phyloP scores from a whole-genome alignment of 2,797 vertebrate genomes.

The Iguana delicatissima region DNA sequence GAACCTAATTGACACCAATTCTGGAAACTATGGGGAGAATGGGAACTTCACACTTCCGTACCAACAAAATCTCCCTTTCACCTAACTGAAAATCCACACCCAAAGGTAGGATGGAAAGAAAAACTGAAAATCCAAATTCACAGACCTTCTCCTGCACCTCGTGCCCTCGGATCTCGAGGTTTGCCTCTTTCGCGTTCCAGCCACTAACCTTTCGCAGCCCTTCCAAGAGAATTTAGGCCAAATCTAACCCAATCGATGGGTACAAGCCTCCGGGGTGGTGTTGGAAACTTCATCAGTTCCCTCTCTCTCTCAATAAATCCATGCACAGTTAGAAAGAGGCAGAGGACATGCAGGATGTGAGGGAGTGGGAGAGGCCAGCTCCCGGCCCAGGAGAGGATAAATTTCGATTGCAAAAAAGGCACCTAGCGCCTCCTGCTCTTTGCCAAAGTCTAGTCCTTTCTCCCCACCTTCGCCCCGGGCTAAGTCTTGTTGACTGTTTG shows the following conservation, averaged over 20 bases:
- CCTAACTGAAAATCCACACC: neutral
- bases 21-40: neutral
- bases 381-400: neutral
- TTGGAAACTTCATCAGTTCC: neutral
- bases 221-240: slow-evolving; percentile 7
- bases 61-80: neutral
- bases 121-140: neutral
- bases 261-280: neutral
- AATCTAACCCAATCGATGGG: neutral
- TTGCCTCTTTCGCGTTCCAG: neutral
- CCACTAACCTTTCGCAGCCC: neutral
- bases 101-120: too few species aligned
- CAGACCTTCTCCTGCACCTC: fast-evolving
- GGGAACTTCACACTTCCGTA: neutral
- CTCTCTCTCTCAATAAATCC: neutral
- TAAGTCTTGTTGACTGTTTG: neutral
- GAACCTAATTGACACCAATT: neutral
- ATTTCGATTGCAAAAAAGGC: neutral
- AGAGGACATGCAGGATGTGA: neutral
- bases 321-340: neutral
- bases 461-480: neutral
- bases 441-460: too few species aligned
- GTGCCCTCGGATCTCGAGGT: too few species aligned
- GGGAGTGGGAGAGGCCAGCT: too few species aligned
- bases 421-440: neutral